These are phyloP conservation scores for Calyptommatus sinebrachiatus DNA, from an alignment of 2,113 vertebrate species.

Conservation along the genomic window DNA sequence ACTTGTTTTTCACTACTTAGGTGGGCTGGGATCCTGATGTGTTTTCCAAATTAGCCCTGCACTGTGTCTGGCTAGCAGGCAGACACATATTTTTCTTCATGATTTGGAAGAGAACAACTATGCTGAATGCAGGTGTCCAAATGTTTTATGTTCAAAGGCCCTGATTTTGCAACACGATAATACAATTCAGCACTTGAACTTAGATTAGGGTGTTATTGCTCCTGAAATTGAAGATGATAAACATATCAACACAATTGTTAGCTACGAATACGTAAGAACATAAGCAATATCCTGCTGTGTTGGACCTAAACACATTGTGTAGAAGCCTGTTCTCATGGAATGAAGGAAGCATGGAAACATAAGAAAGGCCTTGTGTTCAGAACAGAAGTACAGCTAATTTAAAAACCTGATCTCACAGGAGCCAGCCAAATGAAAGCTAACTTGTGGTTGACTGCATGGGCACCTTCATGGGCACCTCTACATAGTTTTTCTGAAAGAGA, in stretches of 20 bases:
- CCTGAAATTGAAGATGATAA: background rate
- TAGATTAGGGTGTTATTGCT: background rate
- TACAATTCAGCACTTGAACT: conserved; percentile 5
- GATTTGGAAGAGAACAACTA: conserved; percentile 15
- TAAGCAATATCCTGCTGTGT: too few species aligned
- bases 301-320: too few species aligned
- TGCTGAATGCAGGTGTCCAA: conserved; percentile 35
- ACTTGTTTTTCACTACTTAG: conserved; percentile 21
- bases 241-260: background rate
- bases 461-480: too few species aligned
- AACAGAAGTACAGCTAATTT: too few species aligned
- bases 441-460: too few species aligned
- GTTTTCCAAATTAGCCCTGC: conserved; percentile 32
- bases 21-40: conserved; percentile 22
- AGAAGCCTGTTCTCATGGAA: too few species aligned
- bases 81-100: conserved; percentile 19
- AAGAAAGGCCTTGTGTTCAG: too few species aligned
- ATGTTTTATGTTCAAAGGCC: background rate
- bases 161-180: conserved; percentile 17
- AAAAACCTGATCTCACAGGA: too few species aligned
- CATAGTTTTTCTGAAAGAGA: too few species aligned
- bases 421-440: too few species aligned
- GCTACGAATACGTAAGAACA: background rate
- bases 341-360: too few species aligned
- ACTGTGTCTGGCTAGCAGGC: conserved; percentile 6